These are phyloP conservation scores for Pocillopora grandis DNA, from an alignment of 92 coral and sea anemone species.

Conservation along the genomic window DNA sequence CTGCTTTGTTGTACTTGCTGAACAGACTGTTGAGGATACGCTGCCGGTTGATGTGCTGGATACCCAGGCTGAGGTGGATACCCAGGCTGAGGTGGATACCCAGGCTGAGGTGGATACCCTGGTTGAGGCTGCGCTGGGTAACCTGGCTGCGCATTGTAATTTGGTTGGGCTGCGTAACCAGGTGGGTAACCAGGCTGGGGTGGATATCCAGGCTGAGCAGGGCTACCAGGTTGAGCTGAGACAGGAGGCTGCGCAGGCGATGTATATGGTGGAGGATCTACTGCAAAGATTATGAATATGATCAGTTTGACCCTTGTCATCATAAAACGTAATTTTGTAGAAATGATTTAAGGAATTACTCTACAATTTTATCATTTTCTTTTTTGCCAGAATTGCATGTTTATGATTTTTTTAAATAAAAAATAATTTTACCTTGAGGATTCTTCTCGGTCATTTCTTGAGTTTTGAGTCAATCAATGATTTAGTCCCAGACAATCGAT, in stretches of 20 bases:
- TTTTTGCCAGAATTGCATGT: too few relatives aligned
- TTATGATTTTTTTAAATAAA: too few relatives aligned
- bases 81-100: neutral
- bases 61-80: neutral
- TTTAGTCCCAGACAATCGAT: neutral
- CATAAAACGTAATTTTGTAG: neutral
- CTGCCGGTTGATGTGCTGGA: neutral
- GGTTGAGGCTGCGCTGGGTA: neutral
- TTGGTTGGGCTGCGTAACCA: neutral
- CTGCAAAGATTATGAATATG: neutral
- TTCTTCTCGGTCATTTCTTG: neutral
- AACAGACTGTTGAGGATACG: neutral
- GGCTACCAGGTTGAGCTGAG: neutral
- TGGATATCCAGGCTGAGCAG: constrained; percentile 1
- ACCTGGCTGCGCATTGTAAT: neutral
- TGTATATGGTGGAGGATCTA: constrained; percentile 2
- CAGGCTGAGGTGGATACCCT: neutral
- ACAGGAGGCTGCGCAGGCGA: neutral
- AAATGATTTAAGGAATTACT: too few relatives aligned
- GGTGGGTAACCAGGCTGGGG: constrained; percentile 1
- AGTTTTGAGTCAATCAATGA: neutral
- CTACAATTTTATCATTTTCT: too few relatives aligned
- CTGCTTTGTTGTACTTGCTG: neutral
- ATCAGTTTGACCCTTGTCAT: neutral
- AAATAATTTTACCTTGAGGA: neutral